Base-by-base conservation (phyloP, 2,888 invertebrate genomes). In the Dysmachus trigonus region DNA sequence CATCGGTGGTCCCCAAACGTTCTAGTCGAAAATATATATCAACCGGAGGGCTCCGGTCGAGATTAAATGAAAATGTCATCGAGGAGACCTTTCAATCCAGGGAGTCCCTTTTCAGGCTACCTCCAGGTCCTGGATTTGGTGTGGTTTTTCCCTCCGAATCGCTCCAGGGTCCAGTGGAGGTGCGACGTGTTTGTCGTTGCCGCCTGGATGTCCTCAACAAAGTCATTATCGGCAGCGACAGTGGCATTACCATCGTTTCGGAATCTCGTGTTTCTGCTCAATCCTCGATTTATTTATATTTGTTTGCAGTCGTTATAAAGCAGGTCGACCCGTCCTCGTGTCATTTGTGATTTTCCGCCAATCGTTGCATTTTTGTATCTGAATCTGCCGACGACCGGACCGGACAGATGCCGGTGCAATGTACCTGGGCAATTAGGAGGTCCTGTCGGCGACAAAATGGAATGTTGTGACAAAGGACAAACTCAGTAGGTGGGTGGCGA, bases 291-390 rank as follows among this genome's bases (percentile, higher is more conserved):
- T 87, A 87, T 87, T 87, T 87, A 87, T 87, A 87, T 87, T 87
- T 87, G 87, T 87, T 87, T 87, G 87, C 87, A 82, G 86, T 72
- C 76, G 71, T 83, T 83, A 72, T 51, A 76, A 83, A 86, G 82
- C 77, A 86, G 87, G 83, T 86, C 87, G 47, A 74, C 76, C 76
- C 76, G 76, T 33, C 35, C 76, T 83, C 35, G 27, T 83, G 51
- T 83, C 87, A 86, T 87, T 87, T 87, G 85, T 87, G 82, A 87
- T 87, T 87, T 87, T 87, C 87, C 86, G 86, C 87, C 85, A 87
- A 87, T 87, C 85, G 81, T n/a, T 33, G 4, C 22, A 18, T 62
- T 33, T 82, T 62, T 62, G 62, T 53, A 7, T 8, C 62, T 30
- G 33, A n/a, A n/a, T n/a, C n/a, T n/a, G n/a, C n/a, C n/a, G n/a